Evolutionary conservation across 1,140 invertebrate genomes (phyloP), one percentile per base, ranked within the genome.

Genomic region (Trachymyrmex cornetzi): DNA sequence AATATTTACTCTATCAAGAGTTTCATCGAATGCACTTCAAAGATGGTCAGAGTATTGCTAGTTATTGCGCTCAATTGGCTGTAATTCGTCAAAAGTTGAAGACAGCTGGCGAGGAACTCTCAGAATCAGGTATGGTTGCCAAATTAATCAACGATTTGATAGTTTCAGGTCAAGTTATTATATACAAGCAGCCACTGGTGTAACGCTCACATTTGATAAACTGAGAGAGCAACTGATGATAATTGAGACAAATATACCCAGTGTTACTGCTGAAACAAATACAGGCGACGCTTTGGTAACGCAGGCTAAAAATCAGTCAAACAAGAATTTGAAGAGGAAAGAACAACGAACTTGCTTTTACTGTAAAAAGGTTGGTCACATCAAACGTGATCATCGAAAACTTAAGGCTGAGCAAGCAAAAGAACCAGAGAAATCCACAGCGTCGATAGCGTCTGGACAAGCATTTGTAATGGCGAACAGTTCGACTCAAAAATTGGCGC

Each of bases 131-230:
- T 55, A n/a, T 55, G 53, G 2, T 55, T n/a, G 63, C 63, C 9
- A 66, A 66, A n/a, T n/a, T 66, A 34, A n/a, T 66, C 9, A 66
- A 66, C 19, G 19, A n/a, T 66, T 66, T 66, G 63, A 66, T 9
- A 66, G 38, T 66, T 66, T 66, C 30, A 66, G 63, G 30, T 66
- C 53, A 7, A 55, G 6, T n/a, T 55, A 55, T 4, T 55, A 55
- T 19, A 55, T 55, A 55, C 19, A 55, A 55, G 5, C 53, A n/a
- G 53, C 53, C 53, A n/a, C 53, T 19, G 53, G 53, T 2, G 6
- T 19, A 2, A 66, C 9, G 1, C 63, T 66, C 0, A 66, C 63
- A 0, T 66, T 66, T n/a, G 63, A 66, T 0, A 66, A 66, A 66
- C 9, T 66, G n/a, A 66, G 6, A n/a, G 30, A 66, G 7, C 30